Base-by-base conservation (phyloP, 2,888 invertebrate species). In the Marasmarcha lunaedactyla region DNA sequence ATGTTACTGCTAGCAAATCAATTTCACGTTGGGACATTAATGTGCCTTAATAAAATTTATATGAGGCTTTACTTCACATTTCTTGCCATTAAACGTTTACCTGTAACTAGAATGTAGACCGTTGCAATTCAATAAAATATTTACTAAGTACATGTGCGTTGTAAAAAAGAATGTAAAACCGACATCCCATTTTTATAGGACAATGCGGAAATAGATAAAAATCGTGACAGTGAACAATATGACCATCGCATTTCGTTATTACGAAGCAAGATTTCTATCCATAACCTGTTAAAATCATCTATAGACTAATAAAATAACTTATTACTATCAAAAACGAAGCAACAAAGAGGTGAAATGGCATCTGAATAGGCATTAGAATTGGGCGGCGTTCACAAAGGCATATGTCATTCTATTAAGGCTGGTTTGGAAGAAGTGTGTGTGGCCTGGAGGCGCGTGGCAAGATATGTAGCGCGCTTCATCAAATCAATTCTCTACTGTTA, bases 1-100 rank as follows among this genome's bases (percentile, higher is more conserved):
- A 81, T 78, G 79, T 79, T 83, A 79, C 76, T 77, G 78, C 72
- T 64, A 64, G 79, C 78, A 83, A 83, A 83, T 83, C 83, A 81
- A 81, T 81, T 83, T 83, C 81, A 78, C 78, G 78, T 79, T 74
- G 71, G 72, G 76, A 81, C 79, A 78, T 81, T 81, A 81, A 83
- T 81, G 76, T 76, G 71, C 64, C 67, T 69, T 77, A 79, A 77
- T 77, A 78, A 79, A 79, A 78, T 81, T 81, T 81, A 81, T 81
- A 79, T 76, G 77, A 71, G 65, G 68, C 63, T 68, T 71, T 74
- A 76, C 79, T 77, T 77, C 79, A 76, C 59, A 63, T 11, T 30
- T 20, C 20, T 20, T 20, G 20, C 20, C 7, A 20, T 20, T 20
- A 20, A 20, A 20, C 20, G 20, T 20, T 20, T 7, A 20, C 20